Evolutionary conservation across 2,888 invertebrate genomes (phyloP), one percentile per base, ranked within the genome.

Genomic region (Lepidochrysops patricia): DNA sequence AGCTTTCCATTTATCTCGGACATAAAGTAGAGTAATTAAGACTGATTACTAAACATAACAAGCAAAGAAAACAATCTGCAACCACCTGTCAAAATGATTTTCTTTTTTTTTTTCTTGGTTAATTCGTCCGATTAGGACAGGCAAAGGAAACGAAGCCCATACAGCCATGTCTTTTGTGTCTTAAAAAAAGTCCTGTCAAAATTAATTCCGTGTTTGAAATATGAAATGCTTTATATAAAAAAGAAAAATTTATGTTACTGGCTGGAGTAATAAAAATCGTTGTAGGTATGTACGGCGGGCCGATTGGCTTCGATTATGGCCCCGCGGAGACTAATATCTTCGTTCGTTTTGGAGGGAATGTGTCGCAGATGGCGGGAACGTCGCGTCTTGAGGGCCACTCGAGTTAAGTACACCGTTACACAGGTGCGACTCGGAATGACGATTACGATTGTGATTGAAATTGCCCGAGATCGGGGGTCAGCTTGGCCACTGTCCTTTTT

Each of bases 281-380:
- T 81, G 76, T 68, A 70, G 78, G 76, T 76, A 70, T 78, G 76
- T 76, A 79, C 77, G 79, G 82, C 78, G 79, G 76, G 79, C 77
- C 89, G 79, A 90, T 89, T 88, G 89, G 83, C 81, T 84, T 88
- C 85, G 88, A 89, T 88, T 84, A 90, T 86, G 72, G 87, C 77
- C 70, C 90, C 89, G 72, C 76, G 78, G 90, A 89, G 90, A 89
- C 83, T 87, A 88, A 89, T 90, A 90, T 75, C 83, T 84, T 84
- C 84, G 84, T 85, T 84, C 72, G 86, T 84, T 84, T 85, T 84
- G 78, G 43, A 43, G 77, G 82, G 78, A 78, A 81, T 82, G 85
- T 87, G 85, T 78, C 86, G 80, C 88, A 88, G 84, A 77, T 88
- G 88, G 84, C 75, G 4, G 1, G 3, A 23, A 43, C 7, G 19